Conservation (phyloP, 2,113 vertebrate species). For the Calypte anna region DNA sequence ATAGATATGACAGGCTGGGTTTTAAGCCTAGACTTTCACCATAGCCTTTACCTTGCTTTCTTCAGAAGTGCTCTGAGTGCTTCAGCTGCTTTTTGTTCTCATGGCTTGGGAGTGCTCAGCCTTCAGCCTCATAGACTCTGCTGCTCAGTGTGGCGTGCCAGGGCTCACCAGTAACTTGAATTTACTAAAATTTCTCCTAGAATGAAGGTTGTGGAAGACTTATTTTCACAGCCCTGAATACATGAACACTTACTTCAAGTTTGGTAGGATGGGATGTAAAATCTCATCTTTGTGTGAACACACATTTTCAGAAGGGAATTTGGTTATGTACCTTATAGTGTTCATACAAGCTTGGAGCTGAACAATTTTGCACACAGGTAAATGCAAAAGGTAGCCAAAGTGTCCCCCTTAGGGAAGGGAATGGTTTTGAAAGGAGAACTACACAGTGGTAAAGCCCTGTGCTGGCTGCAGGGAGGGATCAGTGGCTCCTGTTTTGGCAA, state of each 20-base stretch:
- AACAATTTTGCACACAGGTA: neutral
- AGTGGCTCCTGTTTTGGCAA: neutral
- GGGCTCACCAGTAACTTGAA: neutral
- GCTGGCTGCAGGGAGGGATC: neutral
- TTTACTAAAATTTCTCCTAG: neutral
- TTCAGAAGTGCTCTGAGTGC: neutral
- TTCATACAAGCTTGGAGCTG: neutral
- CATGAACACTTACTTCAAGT: neutral
- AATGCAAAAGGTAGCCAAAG: neutral
- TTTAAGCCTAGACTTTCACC: neutral
- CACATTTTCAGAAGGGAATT: neutral
- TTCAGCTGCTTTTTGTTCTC: neutral
- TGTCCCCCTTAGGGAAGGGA: neutral
- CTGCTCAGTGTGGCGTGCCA: accelerated
- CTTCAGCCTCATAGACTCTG: neutral
- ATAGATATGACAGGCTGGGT: neutral
- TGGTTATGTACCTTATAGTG: neutral
- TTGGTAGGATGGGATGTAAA: neutral
- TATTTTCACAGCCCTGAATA: neutral
- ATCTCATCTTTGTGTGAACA: neutral
- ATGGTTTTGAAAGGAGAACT: neutral
- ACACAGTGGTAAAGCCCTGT: neutral
- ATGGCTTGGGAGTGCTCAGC: neutral
- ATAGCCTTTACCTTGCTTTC: neutral
- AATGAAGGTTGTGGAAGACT: neutral